These are phyloP conservation scores for Dynastes tityus DNA, from an alignment of 2,888 invertebrate species.

Conservation along the genomic window DNA sequence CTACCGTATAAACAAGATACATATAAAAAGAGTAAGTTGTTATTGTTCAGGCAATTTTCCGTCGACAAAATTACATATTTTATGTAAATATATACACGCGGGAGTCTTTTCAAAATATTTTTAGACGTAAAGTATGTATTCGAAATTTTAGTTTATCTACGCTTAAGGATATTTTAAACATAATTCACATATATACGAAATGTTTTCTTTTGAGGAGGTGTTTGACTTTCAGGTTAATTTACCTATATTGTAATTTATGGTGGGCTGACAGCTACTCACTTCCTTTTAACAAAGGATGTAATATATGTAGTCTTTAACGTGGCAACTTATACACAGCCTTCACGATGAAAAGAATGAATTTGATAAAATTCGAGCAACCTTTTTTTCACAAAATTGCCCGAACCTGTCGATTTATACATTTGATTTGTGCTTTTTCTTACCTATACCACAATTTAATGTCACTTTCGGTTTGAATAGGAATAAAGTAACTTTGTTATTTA, in stretches of 20 bases:
- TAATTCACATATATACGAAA: not conserved
- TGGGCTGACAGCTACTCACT: not conserved
- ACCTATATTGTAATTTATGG: not conserved
- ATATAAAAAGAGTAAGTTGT: constrained; percentile 28
- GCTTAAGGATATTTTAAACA: not conserved
- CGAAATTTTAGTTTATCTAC: not conserved
- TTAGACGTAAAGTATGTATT: constrained; percentile 9
- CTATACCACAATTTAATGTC: too few species aligned
- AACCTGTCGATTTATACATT: too few species aligned
- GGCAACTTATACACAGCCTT: too few species aligned
- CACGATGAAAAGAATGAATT: too few species aligned
- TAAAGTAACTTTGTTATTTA: too few species aligned
- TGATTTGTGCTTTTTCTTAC: too few species aligned
- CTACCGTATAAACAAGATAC: constrained; percentile 27
- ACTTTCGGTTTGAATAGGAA: too few species aligned
- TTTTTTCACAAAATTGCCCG: too few species aligned
- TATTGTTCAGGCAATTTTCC: constrained; percentile 20
- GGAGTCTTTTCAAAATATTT: not conserved
- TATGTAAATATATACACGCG: constrained; percentile 28
- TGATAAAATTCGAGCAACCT: too few species aligned
- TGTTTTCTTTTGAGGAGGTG: not conserved
- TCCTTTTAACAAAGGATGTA: not conserved
- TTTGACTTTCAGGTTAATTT: constrained; percentile 2
- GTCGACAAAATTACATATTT: constrained; percentile 24
- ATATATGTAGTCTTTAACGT: not conserved